Evolutionary conservation across 2,113 vertebrate species (phyloP).

Genomic region (Aldabrachelys gigantea): DNA sequence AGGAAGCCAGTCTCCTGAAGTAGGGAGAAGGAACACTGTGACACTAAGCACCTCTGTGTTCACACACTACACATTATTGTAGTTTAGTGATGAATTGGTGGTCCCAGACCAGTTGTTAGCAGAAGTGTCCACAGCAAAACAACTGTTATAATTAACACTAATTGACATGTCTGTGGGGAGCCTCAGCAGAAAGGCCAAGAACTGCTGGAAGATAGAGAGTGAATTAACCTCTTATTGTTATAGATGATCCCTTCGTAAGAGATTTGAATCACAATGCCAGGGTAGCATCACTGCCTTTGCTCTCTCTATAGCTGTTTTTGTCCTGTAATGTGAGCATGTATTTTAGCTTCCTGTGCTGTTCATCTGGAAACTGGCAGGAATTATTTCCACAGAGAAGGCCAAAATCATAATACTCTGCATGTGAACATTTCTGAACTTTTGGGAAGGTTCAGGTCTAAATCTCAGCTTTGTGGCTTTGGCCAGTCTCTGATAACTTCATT

Average conservation of each 20-base stretch:
- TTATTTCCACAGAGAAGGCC: constrained; percentile 44
- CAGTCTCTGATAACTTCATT: not conserved
- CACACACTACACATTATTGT: not conserved
- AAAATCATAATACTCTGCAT: constrained; percentile 29
- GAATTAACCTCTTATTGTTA: constrained; percentile 45
- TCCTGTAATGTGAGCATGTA: constrained; percentile 7
- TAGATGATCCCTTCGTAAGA: constrained; percentile 62
- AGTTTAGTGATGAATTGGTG: not conserved
- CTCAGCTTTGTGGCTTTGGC: constrained; percentile 19
- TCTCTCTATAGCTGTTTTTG: constrained; percentile 60
- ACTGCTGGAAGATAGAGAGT: constrained; percentile 5
- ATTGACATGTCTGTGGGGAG: constrained; percentile 27
- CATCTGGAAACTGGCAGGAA: constrained; percentile 54
- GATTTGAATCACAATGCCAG: constrained; percentile 59
- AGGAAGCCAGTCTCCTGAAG: not conserved
- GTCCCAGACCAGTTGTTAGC: not conserved
- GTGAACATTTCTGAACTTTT: constrained; percentile 8
- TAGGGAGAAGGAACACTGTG: not conserved
- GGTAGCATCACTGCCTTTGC: constrained; percentile 38
- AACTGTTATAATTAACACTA: constrained; percentile 4
- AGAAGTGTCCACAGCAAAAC: not conserved
- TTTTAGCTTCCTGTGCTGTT: constrained; percentile 46
- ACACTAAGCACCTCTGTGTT: not conserved
- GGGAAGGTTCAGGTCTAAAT: constrained; percentile 11
- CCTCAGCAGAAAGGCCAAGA: constrained; percentile 41